Base-by-base conservation (phyloP, 2,113 vertebrate genomes). In the Neotoma lepida region DNA sequence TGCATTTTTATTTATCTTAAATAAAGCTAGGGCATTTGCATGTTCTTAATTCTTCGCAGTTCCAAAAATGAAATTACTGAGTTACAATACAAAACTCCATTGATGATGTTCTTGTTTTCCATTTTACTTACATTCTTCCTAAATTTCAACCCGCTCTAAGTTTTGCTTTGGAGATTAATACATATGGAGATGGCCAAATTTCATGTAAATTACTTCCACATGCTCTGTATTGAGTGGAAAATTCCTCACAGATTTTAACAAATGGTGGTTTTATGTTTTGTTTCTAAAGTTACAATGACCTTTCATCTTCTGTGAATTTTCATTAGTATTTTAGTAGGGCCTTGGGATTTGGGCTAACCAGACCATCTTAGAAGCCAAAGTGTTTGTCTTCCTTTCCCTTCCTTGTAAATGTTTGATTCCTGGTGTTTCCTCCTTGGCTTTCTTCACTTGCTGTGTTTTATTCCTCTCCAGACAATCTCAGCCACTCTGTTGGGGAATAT, bases 211-310 rank as follows among this genome's bases (percentile, higher is more conserved):
- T 80, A 61, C 49, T 94, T 86, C 51, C 73, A 94, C n/a, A 90
- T 90, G 81, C 35, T 86, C 61, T 44, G 33, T 66, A 92, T 84
- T 58, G 73, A 88, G 49, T 95, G 94, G 66, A 84, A 95, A 88
- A 81, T 84, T 88, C 41, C 86, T 71, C 61, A 51, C 68, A 89
- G 49, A 89, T 51, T 86, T 63, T 85, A 77, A 78, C 33, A 85
- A 86, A 54, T 86, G 49, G 39, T 80, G 71, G 64, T 35, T 89
- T 78, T 89, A 46, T 85, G 51, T 64, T 54, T 54, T 54, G 20
- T 49, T 77, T 89, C 63, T 58, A 85, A 78, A 84, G 61, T 76
- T 86, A 91, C 39, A 74, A 39, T 41, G 14, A 86, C 41, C 46
- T 96, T 93, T 91, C 44, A 89, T 89, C 58, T 80, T 80, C 12